These are phyloP conservation scores for Lagenorhynchus albirostris DNA, from an alignment of 2,113 vertebrate genomes.

Conservation along the genomic window DNA sequence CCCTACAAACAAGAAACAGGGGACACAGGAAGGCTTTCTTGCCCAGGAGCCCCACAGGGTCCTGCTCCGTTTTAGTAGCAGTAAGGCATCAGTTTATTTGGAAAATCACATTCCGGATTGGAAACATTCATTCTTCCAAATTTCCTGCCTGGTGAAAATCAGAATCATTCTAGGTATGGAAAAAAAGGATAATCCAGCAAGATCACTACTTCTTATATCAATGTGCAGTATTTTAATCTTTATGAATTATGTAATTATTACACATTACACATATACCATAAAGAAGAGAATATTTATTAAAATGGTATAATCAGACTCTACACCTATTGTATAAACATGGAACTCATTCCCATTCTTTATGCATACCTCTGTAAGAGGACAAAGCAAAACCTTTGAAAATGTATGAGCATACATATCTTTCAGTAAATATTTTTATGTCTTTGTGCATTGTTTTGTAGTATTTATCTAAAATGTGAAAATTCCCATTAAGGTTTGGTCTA, in stretches of 20 bases:
- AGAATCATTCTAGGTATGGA: background rate
- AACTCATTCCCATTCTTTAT: background rate
- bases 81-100: constrained; percentile 17
- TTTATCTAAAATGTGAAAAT: constrained; percentile 12
- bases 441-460: background rate
- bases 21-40: background rate
- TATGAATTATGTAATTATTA: constrained; percentile 8
- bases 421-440: background rate
- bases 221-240: constrained; percentile 22
- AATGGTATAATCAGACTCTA: background rate
- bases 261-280: background rate
- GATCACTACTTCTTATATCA: constrained; percentile 14
- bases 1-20: background rate
- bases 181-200: background rate
- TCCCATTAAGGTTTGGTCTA: background rate
- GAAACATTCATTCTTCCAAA: constrained; percentile 22
- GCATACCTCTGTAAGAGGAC: background rate
- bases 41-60: background rate
- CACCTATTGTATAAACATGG: background rate
- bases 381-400: constrained; percentile 28
- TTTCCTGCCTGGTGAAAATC: background rate
- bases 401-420: background rate
- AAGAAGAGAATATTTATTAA: background rate
- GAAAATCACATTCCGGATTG: constrained; percentile 44
- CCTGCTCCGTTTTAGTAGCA: background rate